Conservation (phyloP, 2,113 vertebrate species). For the Chroicocephalus ridibundus region DNA sequence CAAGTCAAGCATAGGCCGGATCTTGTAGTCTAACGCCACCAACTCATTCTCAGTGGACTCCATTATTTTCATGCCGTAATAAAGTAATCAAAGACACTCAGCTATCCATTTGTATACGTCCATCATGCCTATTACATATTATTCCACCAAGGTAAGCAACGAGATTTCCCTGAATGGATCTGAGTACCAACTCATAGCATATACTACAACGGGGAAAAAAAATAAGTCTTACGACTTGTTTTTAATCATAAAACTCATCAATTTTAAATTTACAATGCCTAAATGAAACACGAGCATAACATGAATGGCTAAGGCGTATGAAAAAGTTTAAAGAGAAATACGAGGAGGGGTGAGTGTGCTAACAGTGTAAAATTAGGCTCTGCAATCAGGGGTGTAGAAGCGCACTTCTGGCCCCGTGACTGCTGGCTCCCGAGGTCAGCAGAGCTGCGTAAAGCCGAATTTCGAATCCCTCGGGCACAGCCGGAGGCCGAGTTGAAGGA, state of each 20-base stretch:
- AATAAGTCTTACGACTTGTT: background rate
- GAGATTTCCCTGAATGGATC: background rate
- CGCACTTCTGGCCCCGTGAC: background rate
- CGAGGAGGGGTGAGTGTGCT: accelerated
- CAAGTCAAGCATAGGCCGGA: background rate
- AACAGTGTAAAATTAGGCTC: background rate
- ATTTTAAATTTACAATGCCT: background rate
- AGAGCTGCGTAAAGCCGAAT: background rate
- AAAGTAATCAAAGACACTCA: background rate
- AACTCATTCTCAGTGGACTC: background rate
- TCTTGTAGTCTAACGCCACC: background rate
- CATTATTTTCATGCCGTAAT: background rate
- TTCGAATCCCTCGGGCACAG: background rate
- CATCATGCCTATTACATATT: background rate
- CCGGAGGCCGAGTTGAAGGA: background rate
- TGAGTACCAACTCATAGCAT: background rate
- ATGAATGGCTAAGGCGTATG: background rate
- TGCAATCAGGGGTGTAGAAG: background rate
- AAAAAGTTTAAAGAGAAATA: background rate
- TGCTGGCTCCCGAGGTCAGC: background rate
- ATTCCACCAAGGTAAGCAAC: background rate
- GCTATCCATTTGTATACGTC: background rate
- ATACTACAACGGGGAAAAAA: background rate
- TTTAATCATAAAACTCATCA: background rate
- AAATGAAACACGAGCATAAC: background rate